Evolutionary conservation across 2,888 invertebrate species (phyloP), one percentile per base, ranked within the genome.

Genomic region (Rosalia funebris): DNA sequence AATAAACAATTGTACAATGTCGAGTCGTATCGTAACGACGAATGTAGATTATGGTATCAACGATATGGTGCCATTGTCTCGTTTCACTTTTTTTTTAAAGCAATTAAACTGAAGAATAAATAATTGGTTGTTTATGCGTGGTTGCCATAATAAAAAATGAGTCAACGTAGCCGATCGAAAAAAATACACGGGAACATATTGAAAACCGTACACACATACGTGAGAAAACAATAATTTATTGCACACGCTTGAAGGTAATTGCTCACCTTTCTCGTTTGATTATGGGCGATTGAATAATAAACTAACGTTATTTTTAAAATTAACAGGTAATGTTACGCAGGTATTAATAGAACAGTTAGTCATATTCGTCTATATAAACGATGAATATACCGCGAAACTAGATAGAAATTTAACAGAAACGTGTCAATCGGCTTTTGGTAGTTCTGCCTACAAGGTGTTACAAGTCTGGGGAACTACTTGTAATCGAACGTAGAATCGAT

Each of bases 181-280:
- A 47, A 47, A 48, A 48, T 48, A 19, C 48, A 36, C 36, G 48
- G 48, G 48, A 48, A 45, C 7, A 48, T 48, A 48, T 48, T 14
- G 48, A 48, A 48, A 12, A 48, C 12, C 12, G 20, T 36, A 36
- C 1, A 32, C 10, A 41, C 16, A n/a, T 9, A 19, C 17, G 36
- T 48, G 19, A 48, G 34, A 48, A 48, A 48, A 48, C 37, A 12
- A 36, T 37, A 37, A 36, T 48, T 48, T 36, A 37, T 37, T 48
- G 37, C 48, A 36, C 19, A 20, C 20, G 17, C 19, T 32, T 48
- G 48, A 48, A 48, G 48, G 48, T 36, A 36, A 48, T 12, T 32
- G 10, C 14, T 31, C 19, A 12, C 48, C 48, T 36, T 48, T 48
- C 48, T 32, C 48, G 34, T 36, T 48, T 19, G 11, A 19, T n/a